phyloP scores from a whole-genome alignment of 2,888 invertebrate genomes.

The Melolontha melolontha region DNA sequence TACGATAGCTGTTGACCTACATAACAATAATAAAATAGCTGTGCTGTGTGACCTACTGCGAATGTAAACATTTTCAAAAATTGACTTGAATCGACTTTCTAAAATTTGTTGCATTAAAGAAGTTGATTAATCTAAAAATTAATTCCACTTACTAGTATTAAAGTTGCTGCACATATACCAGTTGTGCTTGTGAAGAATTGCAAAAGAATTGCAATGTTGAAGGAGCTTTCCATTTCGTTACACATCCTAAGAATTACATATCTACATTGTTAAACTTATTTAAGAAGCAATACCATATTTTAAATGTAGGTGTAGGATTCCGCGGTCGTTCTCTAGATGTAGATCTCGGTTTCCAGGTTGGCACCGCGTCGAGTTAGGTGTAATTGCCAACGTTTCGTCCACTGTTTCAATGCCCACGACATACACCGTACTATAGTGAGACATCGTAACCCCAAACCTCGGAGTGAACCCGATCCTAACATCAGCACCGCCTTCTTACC shows the following conservation, averaged over 20 bases:
- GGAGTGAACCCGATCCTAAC: too few relatives aligned
- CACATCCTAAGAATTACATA: slow-evolving; percentile 29
- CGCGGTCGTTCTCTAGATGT: too few relatives aligned
- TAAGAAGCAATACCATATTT: too few relatives aligned
- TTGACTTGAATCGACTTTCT: slow-evolving; percentile 12
- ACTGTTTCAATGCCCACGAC: too few relatives aligned
- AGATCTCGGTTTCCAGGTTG: too few relatives aligned
- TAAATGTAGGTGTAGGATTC: too few relatives aligned
- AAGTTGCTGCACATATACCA: slow-evolving; percentile 47
- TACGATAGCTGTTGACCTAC: slow-evolving; percentile 22
- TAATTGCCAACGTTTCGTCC: too few relatives aligned
- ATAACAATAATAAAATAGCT: slow-evolving; percentile 30
- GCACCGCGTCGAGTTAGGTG: too few relatives aligned
- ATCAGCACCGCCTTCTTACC: too few relatives aligned
- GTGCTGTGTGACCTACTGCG: slow-evolving; percentile 2
- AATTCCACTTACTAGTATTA: slow-evolving; percentile 35
- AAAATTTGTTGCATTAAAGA: background rate
- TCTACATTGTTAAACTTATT: too few relatives aligned
- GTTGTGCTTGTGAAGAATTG: slow-evolving; percentile 45
- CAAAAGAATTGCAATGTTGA: slow-evolving; percentile 43
- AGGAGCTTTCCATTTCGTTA: slow-evolving; percentile 45
- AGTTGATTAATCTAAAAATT: background rate
- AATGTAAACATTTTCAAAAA: slow-evolving; percentile 7
- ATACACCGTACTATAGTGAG: too few relatives aligned
- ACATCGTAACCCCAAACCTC: too few relatives aligned